Evolutionary conservation across 2,797 vertebrate species (phyloP).

Genomic region (Sebastes cheni): DNA sequence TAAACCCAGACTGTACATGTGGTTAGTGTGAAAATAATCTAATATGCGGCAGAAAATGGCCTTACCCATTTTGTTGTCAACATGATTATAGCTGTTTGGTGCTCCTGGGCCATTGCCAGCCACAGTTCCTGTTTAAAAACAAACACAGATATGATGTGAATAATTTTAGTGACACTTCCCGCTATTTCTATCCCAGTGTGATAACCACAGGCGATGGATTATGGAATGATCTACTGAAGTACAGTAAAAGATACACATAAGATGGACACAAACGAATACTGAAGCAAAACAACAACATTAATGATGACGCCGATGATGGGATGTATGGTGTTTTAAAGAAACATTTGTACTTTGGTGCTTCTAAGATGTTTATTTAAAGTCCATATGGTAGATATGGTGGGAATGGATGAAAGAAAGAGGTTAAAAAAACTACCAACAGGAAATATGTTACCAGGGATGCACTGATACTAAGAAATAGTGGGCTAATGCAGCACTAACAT

Average conservation of each 20-base stretch:
- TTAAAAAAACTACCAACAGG: neutral
- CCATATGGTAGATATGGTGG: neutral
- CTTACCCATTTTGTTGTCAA: slow-evolving; percentile 92
- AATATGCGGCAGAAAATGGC: neutral
- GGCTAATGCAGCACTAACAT: neutral
- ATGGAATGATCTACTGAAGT: neutral
- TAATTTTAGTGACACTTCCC: slow-evolving; percentile 5
- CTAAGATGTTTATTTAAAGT: neutral
- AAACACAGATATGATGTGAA: slow-evolving; percentile 44
- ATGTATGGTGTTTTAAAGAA: neutral
- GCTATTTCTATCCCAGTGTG: neutral
- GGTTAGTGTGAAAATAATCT: neutral
- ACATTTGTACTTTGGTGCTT: neutral
- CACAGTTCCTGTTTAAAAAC: slow-evolving; percentile 76
- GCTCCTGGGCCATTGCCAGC: slow-evolving; percentile 80
- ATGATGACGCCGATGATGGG: neutral
- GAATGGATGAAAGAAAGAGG: neutral
- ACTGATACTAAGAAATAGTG: neutral
- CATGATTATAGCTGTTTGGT: slow-evolving; percentile 88
- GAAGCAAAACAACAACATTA: neutral
- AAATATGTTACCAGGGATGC: slow-evolving; percentile 25
- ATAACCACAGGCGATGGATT: neutral
- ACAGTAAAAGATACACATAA: neutral
- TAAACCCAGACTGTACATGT: neutral
- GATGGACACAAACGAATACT: neutral